Evolutionary conservation across 2,888 invertebrate genomes (phyloP).

Genomic region (Fabriciana adippe): DNA sequence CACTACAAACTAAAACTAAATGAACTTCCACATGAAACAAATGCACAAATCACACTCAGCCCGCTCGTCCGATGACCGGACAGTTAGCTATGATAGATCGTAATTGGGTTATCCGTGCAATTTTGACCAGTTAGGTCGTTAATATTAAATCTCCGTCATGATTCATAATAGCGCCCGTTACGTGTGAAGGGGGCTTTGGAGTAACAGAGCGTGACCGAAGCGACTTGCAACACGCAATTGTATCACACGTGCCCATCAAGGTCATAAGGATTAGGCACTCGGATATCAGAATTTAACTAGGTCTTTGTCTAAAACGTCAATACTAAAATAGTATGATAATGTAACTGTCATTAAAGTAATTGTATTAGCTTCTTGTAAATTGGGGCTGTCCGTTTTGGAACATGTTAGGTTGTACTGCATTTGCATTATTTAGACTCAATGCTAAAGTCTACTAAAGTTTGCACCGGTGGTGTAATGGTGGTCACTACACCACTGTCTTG

Average conservation of each 20-base stretch:
- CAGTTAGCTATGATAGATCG: constrained; percentile 24
- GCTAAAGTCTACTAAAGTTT: no score
- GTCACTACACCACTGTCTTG: no score
- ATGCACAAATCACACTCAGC: constrained; percentile 4
- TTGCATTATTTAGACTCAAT: no score
- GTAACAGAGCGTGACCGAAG: constrained; percentile 52
- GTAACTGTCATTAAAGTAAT: no score
- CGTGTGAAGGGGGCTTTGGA: constrained; percentile 35
- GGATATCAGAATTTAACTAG: constrained; percentile 8
- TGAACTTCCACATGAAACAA: background rate
- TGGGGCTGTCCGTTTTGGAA: no score
- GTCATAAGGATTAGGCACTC: constrained; percentile 39
- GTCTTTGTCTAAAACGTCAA: constrained; percentile 11
- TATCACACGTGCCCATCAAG: constrained; percentile 59
- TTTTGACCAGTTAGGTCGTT: constrained; percentile 30
- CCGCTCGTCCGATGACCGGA: constrained; percentile 10
- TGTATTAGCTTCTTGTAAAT: no score
- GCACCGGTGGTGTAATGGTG: no score
- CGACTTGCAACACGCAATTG: constrained; percentile 49
- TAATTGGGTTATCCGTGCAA: constrained; percentile 26
- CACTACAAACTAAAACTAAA: background rate
- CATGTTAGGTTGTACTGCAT: no score
- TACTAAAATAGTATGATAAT: no score
- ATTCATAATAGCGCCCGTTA: constrained; percentile 31
- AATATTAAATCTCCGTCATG: constrained; percentile 26